Conservation (phyloP, 2,888 invertebrate genomes). For the Adineta ricciae region DNA sequence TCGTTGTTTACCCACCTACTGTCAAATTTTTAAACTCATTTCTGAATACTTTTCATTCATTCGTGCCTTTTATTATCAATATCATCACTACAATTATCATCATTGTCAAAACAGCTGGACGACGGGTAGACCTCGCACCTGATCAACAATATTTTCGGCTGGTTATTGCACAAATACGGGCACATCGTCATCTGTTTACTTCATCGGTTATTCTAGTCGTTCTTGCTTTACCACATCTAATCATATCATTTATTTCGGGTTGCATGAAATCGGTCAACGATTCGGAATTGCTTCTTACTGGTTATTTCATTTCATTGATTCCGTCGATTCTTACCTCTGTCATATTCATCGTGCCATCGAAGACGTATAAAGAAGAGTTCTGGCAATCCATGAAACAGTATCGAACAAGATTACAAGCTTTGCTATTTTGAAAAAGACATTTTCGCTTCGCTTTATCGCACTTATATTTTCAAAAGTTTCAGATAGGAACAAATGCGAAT, state of each 20-base stretch:
- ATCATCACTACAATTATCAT: too few relatives aligned
- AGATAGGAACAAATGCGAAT: not conserved
- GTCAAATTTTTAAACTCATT: too few relatives aligned
- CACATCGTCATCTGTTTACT: not conserved
- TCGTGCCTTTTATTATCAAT: too few relatives aligned
- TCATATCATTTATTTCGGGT: not conserved
- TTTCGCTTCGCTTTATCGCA: too few relatives aligned
- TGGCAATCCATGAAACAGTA: not conserved
- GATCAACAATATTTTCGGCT: not conserved
- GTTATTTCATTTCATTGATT: not conserved
- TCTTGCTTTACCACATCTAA: not conserved
- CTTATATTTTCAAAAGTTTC: too few relatives aligned
- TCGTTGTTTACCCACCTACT: too few relatives aligned
- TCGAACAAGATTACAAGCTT: too few relatives aligned
- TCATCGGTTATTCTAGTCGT: not conserved
- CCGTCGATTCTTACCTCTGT: not conserved
- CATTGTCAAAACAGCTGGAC: too few relatives aligned
- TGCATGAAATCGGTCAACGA: not conserved
- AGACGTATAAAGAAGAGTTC: not conserved
- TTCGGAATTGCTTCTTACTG: not conserved
- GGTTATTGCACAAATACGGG: not conserved
- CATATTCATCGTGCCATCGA: not conserved
- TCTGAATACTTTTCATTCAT: too few relatives aligned
- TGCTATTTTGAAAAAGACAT: too few relatives aligned
- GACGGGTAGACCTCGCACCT: too few relatives aligned